A percentile compares a stretch with the other conserved stretches of the same genome.
Evolutionary conservation across 2,888 invertebrate genomes (phyloP).

Genomic region (Sarcophaga subvicina): DNA sequence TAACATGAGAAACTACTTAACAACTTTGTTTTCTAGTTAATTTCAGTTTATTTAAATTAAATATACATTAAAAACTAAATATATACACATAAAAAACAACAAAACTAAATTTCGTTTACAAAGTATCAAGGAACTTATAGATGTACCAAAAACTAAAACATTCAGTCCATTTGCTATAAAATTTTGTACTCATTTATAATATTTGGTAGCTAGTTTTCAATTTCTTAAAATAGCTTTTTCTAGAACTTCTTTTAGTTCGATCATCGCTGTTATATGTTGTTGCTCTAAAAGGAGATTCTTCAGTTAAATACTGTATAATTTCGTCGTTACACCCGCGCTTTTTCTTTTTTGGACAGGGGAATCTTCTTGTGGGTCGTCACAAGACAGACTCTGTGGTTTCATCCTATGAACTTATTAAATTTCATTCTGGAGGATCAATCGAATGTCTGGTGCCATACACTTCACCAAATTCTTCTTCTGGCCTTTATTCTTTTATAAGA

Average conservation of each 20-base stretch:
- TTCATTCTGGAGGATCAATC: constrained; percentile 20
- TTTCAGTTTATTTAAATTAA: too few species aligned
- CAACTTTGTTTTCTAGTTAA: not conserved
- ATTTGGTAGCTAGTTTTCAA: not conserved
- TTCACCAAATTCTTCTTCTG: constrained; percentile 36
- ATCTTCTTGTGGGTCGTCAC: too few species aligned
- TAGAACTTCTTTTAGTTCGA: constrained; percentile 24
- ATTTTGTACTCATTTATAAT: too few species aligned
- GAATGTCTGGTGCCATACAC: constrained; percentile 53
- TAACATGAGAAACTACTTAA: constrained; percentile 2
- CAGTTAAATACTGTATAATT: too few species aligned
- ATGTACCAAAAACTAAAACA: too few species aligned
- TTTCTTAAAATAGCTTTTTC: constrained; percentile 4
- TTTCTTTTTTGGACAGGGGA: too few species aligned
- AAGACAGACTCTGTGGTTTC: not conserved
- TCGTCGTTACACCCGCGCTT: too few species aligned
- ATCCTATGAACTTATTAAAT: constrained; percentile 36
- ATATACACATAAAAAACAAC: too few species aligned
- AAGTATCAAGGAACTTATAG: too few species aligned
- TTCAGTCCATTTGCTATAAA: too few species aligned
- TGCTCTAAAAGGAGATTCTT: constrained; percentile 22
- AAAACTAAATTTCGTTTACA: too few species aligned
- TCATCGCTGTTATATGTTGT: constrained; percentile 30
- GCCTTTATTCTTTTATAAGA: constrained; percentile 58
- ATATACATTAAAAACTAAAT: too few species aligned